Conservation (phyloP, 2,888 invertebrate genomes). For the Tenthredo distinguenda region DNA sequence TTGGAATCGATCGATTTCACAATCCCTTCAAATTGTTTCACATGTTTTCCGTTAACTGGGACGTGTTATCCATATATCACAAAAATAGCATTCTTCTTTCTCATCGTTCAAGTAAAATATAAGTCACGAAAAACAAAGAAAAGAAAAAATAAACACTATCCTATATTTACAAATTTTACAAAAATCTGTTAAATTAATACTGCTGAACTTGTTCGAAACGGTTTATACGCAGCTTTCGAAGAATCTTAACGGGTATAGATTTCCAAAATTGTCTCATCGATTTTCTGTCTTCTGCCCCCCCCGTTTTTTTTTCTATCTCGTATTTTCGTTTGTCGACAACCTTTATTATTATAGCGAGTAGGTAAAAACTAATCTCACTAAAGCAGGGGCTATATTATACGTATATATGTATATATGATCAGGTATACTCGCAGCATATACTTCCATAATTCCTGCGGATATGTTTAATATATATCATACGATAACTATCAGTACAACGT, state of each 20-base stretch:
- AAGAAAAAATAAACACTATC: background rate
- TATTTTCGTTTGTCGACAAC: background rate
- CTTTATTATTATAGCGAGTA: background rate
- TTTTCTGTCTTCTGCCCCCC: background rate
- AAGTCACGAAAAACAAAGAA: background rate
- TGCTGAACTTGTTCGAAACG: background rate
- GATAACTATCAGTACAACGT: background rate
- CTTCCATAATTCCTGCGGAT: background rate
- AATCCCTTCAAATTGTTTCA: background rate
- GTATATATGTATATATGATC: background rate
- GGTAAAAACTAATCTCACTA: background rate
- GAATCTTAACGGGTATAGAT: background rate
- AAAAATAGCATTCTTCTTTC: background rate
- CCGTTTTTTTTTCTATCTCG: background rate
- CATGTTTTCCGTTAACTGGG: background rate
- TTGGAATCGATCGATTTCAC: background rate
- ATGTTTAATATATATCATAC: background rate
- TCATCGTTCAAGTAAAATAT: background rate
- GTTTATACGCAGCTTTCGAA: background rate
- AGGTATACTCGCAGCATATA: slow-evolving; percentile 1
- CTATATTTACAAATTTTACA: background rate
- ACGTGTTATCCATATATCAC: background rate
- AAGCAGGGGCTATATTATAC: background rate
- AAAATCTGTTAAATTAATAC: background rate
- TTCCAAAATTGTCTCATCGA: background rate